These are phyloP conservation scores for Bothrops jararaca DNA, from an alignment of 2,113 vertebrate genomes.

Conservation along the genomic window DNA sequence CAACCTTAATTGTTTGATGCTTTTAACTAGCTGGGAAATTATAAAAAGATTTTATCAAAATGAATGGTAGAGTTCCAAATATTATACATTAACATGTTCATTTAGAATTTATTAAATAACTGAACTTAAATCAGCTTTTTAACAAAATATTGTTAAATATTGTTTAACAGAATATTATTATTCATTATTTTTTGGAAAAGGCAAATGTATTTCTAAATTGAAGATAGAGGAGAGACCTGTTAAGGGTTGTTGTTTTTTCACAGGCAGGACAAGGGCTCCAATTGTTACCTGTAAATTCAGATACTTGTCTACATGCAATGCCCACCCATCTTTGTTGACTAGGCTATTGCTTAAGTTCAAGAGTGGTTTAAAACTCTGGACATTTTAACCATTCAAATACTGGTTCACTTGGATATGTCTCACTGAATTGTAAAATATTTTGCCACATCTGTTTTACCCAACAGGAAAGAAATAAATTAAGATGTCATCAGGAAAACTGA, in stretches of 20 bases:
- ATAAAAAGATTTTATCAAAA: not conserved
- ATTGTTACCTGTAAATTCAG: not conserved
- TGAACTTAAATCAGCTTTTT: not conserved
- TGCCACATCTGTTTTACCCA: not conserved
- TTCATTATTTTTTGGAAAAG: not conserved
- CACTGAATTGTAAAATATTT: not conserved
- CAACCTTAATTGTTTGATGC: not conserved
- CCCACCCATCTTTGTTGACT: too few species aligned
- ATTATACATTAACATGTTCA: not conserved
- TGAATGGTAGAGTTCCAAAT: not conserved
- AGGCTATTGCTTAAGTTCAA: not conserved
- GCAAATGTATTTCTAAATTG: not conserved
- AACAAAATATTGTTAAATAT: not conserved
- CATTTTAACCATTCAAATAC: not conserved
- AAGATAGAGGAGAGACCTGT: not conserved
- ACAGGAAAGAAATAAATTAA: not conserved
- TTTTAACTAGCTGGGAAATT: not conserved
- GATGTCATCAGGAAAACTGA: not conserved
- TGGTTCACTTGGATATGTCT: not conserved
- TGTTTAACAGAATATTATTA: not conserved
- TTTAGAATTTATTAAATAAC: not conserved
- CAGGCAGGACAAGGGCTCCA: not conserved
- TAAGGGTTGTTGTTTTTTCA: not conserved
- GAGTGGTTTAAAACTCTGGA: not conserved
- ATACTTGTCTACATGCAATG: not conserved